phyloP scores from a whole-genome alignment of 2,797 vertebrate species.

The Valencia hispanica region DNA sequence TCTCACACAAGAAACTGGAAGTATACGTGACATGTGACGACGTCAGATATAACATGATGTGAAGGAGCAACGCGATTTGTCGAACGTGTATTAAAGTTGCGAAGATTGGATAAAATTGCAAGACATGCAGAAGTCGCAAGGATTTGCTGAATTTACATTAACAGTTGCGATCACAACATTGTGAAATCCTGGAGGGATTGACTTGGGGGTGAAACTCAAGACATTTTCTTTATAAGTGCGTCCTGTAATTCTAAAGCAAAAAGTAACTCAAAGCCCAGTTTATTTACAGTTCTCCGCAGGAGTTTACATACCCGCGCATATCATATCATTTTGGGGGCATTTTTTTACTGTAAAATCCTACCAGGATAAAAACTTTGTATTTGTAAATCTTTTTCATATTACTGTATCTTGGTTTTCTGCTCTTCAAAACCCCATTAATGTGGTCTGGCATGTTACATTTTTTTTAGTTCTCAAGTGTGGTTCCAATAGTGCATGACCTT shows the following conservation, averaged over 20 bases:
- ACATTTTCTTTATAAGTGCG: neutral
- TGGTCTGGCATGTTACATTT: neutral
- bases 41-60: too few relatives aligned
- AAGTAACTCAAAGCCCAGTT: neutral
- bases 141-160: too few relatives aligned
- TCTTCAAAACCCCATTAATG: neutral
- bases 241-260: neutral
- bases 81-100: too few relatives aligned
- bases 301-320: neutral
- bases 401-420: neutral
- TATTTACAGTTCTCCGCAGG: neutral
- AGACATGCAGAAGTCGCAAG: too few relatives aligned
- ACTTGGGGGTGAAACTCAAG: neutral
- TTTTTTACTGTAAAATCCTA: neutral
- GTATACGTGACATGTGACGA: too few relatives aligned
- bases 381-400: neutral
- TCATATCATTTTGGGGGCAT: neutral
- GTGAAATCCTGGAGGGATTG: too few relatives aligned
- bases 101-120: too few relatives aligned
- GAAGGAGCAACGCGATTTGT: too few relatives aligned
- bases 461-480: neutral
- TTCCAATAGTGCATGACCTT: neutral
- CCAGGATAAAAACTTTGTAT: neutral
- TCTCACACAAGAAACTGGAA: too few relatives aligned
- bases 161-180: too few relatives aligned